These are phyloP conservation scores for Willisornis vidua DNA, from an alignment of 2,113 vertebrate genomes.

Conservation along the genomic window DNA sequence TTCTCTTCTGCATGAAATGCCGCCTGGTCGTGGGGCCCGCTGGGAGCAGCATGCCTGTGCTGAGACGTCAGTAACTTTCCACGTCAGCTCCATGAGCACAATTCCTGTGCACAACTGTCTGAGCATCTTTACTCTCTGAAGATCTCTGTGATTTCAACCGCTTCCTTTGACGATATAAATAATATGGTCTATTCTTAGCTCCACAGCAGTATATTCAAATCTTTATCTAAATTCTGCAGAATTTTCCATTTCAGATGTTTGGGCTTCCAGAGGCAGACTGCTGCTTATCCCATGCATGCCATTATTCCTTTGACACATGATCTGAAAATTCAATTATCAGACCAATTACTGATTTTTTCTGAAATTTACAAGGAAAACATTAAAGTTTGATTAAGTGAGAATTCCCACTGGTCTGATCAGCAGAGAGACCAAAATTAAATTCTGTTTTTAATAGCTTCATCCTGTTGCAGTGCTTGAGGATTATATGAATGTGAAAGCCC, in stretches of 20 bases:
- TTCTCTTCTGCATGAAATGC: background rate
- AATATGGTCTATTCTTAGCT: conserved; percentile 70
- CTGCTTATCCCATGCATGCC: conserved; percentile 40
- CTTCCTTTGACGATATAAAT: conserved; percentile 66
- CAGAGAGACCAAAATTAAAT: conserved; percentile 35
- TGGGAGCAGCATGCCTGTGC: background rate
- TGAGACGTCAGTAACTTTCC: conserved; percentile 8
- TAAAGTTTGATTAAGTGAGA: conserved; percentile 75
- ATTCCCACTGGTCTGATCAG: conserved; percentile 64
- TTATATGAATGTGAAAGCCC: conserved; percentile 11
- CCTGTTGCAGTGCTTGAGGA: conserved; percentile 25
- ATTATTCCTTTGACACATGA: conserved; percentile 63
- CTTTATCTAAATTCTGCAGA: conserved; percentile 52
- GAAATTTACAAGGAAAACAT: conserved; percentile 63
- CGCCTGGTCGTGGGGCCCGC: background rate
- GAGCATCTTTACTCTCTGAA: background rate
- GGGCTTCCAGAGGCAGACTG: conserved; percentile 59
- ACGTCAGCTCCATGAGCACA: background rate
- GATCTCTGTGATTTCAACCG: conserved; percentile 6
- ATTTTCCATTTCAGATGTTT: conserved; percentile 50
- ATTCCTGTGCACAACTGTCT: background rate
- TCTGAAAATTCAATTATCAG: conserved; percentile 73
- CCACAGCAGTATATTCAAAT: conserved; percentile 9
- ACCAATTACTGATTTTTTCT: conserved; percentile 73
- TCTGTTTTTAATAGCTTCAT: conserved; percentile 46